phyloP scores from a whole-genome alignment of 2,113 vertebrate species.

The Reinhardtius hippoglossoides region DNA sequence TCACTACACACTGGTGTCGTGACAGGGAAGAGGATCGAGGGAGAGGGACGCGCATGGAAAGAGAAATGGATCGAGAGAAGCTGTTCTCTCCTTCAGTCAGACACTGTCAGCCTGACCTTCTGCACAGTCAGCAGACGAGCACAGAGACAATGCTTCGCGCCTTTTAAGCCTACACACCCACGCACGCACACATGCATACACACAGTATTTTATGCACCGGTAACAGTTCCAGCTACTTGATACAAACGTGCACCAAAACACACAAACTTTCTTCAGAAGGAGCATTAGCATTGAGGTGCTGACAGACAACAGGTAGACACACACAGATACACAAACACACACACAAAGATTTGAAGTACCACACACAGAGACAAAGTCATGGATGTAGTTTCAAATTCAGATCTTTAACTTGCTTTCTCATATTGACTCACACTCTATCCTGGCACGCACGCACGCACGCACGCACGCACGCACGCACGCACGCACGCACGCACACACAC shows the following conservation, averaged over 20 bases:
- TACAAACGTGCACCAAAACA: conserved; percentile 17
- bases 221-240: conserved; percentile 54
- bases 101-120: conserved; percentile 71
- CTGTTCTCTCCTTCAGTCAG: conserved; percentile 40
- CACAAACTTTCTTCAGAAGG: background rate
- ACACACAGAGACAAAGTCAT: background rate
- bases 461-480: no score
- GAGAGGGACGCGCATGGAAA: background rate
- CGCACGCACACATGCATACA: background rate
- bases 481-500: no score
- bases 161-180: conserved; percentile 53
- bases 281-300: background rate
- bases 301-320: conserved; percentile 7
- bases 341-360: background rate
- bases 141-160: conserved; percentile 41
- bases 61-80: background rate
- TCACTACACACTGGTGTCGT: conserved; percentile 3
- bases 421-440: no score
- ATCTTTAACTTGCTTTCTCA: no score
- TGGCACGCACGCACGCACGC: no score
- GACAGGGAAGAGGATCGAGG: conserved; percentile 14
- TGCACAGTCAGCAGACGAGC: conserved; percentile 66
- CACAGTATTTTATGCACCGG: conserved; percentile 10
- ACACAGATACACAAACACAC: background rate
- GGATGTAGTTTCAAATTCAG: background rate